Base-by-base conservation (phyloP, 2,113 vertebrate species). In the Dipodomys stephensi region DNA sequence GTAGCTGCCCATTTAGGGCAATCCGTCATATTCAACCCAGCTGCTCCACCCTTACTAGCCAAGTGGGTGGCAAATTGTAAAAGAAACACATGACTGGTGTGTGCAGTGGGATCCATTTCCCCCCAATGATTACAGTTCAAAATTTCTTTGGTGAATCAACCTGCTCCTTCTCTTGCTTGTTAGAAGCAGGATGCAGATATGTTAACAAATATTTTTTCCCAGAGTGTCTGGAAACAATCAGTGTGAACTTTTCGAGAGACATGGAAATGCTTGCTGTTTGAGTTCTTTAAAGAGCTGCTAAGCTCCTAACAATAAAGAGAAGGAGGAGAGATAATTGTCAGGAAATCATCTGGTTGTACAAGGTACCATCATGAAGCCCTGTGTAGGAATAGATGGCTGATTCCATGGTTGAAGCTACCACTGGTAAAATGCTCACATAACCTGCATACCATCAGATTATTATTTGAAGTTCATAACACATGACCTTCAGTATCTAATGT, bases 41-140 rank as follows among this genome's bases (percentile, higher is more conserved):
- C 82, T 94, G 83, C 16, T 97, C 79, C 89, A 95, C n/a, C 1
- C 7, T 96, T 96, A 88, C 88, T 81, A 73, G 83, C 82, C 94
- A 96, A 74, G 89, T 93, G 89, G 87, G 92, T 96, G 97, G 89
- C 23, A 92, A 97, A 97, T 91, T 96, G 69, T 87, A 92, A 97
- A 97, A 97, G 77, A 97, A 98, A 97, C 93, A 97, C 97, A 92
- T 92, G 84, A 83, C 71, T 97, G 30, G 79, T 90, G 95, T 82
- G 22, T 19, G 65, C 73, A 64, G 71, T 39, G 30, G 95, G 73
- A 64, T 83, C 13, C 15, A 13, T 94, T 97, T 96, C 18, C 76
- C 74, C 67, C 7, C 13, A 94, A 65, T 83, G 64, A 78, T 87
- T 73, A 57, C 68, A 95, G 93, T 93, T 92, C 69, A 96, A 49